Conservation (phyloP, 2,888 invertebrate genomes). For the Hypercompe scribonia region DNA sequence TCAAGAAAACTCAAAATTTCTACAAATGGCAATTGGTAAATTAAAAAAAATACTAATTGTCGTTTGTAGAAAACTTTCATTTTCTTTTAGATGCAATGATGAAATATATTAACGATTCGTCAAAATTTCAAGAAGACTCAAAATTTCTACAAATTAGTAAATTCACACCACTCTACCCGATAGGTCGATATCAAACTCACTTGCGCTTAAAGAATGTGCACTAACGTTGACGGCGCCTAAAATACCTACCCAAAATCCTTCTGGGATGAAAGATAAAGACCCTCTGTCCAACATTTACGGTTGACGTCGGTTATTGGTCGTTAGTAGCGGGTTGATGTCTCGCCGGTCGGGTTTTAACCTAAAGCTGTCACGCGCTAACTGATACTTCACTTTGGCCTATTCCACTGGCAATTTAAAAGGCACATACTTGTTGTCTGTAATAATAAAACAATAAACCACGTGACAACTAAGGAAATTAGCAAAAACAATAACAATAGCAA, state of each 20-base stretch:
- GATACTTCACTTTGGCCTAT: neutral
- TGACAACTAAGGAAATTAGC: neutral
- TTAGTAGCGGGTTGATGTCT: neutral
- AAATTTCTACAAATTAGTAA: neutral
- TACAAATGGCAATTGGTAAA: neutral
- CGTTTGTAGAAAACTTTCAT: neutral
- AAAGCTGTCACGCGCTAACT: neutral
- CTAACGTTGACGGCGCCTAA: neutral
- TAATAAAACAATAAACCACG: neutral
- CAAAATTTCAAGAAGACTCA: too few relatives aligned
- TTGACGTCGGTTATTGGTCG: neutral
- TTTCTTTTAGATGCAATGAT: neutral
- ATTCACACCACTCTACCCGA: neutral
- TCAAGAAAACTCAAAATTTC: neutral
- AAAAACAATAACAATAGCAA: neutral
- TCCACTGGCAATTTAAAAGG: neutral
- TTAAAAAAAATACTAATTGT: too few relatives aligned
- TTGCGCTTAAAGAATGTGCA: neutral
- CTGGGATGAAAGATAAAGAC: slow-evolving; percentile 1
- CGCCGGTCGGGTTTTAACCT: slow-evolving; percentile 1
- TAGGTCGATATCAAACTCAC: neutral
- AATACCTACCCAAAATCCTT: neutral
- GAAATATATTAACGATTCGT: too few relatives aligned
- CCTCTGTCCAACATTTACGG: neutral
- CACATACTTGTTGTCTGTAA: neutral